phyloP scores from a whole-genome alignment of 2,113 vertebrate species.

The Bos javanicus region DNA sequence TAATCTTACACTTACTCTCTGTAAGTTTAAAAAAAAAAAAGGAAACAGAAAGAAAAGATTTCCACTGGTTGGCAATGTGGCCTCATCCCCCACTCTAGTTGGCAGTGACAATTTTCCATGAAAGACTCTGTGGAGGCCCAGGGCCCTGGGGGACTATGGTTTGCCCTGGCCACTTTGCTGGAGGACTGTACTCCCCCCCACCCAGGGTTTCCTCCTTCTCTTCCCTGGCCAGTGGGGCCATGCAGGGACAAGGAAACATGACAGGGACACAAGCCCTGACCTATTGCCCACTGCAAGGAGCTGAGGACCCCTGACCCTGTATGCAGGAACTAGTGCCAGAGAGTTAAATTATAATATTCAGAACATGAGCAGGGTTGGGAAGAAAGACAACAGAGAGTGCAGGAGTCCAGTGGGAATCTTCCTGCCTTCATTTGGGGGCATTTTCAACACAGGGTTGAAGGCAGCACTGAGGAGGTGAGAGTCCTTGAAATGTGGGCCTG shows the following conservation, averaged over 20 bases:
- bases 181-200: too few species aligned
- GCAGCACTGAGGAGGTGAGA: fast-evolving
- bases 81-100: background rate
- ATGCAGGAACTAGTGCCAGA: fast-evolving
- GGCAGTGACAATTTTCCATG: background rate
- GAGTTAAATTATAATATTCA: background rate
- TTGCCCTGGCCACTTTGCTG: background rate
- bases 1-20: fast-evolving
- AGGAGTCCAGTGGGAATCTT: fast-evolving
- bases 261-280: background rate
- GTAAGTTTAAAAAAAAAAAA: fast-evolving
- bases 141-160: background rate
- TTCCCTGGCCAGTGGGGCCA: background rate
- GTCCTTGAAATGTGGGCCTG: background rate
- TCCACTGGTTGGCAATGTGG: background rate
- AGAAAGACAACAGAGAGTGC: fast-evolving
- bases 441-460: background rate
- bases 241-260: too few species aligned
- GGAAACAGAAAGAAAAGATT: background rate
- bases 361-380: fast-evolving
- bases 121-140: fast-evolving
- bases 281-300: fast-evolving
- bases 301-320: fast-evolving
- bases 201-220: background rate
- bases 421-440: fast-evolving